phyloP scores from a whole-genome alignment of 1,140 invertebrate genomes.

The Caenorhabditis inopinata region DNA sequence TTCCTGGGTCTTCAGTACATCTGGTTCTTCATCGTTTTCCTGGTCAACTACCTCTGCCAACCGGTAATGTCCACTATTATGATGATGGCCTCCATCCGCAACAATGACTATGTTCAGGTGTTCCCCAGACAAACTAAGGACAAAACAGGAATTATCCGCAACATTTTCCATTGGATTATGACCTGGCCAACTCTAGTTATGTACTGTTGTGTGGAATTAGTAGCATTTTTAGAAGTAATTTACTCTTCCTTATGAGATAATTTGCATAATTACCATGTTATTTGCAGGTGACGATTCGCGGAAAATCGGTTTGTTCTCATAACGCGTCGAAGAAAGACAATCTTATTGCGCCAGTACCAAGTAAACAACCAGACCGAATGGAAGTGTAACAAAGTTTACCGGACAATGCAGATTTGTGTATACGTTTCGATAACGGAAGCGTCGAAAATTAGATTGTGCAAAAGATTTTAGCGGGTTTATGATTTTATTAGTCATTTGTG shows the following conservation, averaged over 20 bases:
- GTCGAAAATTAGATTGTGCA: not conserved
- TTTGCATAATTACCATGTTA: not conserved
- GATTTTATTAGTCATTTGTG: not conserved
- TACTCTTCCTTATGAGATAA: not conserved
- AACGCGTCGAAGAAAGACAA: conserved; percentile 57
- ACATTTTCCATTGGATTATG: conserved; percentile 54
- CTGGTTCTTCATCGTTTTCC: conserved; percentile 55
- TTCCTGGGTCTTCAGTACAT: conserved; percentile 54
- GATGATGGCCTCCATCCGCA: not conserved
- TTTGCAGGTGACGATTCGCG: conserved; percentile 48
- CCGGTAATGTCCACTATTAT: conserved; percentile 14
- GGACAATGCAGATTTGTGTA: not conserved
- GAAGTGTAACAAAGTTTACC: conserved; percentile 30
- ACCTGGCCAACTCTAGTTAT: conserved; percentile 52
- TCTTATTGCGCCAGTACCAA: conserved; percentile 43
- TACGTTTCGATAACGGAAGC: no score
- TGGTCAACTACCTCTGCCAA: conserved; percentile 54
- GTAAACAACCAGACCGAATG: conserved; percentile 38
- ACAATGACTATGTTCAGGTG: conserved; percentile 31
- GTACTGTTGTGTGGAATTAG: conserved; percentile 55
- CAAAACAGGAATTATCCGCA: conserved; percentile 51
- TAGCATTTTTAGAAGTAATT: conserved; percentile 53
- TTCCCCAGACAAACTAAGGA: conserved; percentile 54
- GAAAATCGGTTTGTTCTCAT: conserved; percentile 56
- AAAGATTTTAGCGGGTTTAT: conserved; percentile 5